These are phyloP conservation scores for Lepidonotus clava DNA, from an alignment of 2,888 invertebrate species.

Conservation along the genomic window DNA sequence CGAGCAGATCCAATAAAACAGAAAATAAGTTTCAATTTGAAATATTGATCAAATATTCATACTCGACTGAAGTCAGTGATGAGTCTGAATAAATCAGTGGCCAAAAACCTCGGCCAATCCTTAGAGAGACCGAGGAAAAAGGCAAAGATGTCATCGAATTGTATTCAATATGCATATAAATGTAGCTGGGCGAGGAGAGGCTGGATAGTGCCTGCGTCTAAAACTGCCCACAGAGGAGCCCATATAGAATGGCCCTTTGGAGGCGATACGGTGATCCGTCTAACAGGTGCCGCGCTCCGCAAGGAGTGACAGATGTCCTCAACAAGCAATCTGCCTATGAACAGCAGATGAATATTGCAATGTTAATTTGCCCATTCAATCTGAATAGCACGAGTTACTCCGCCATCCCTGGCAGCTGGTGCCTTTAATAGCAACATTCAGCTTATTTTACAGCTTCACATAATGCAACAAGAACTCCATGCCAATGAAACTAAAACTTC, in stretches of 20 bases:
- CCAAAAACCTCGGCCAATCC: neutral
- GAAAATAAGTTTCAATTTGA: slow-evolving; percentile 35
- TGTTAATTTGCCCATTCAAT: too few relatives aligned
- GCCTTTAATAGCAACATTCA: too few relatives aligned
- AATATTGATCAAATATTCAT: slow-evolving; percentile 33
- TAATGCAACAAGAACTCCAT: too few relatives aligned
- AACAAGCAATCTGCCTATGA: too few relatives aligned
- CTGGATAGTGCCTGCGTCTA: too few relatives aligned
- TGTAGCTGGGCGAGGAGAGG: too few relatives aligned
- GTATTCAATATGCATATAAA: slow-evolving; percentile 44
- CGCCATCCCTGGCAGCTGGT: too few relatives aligned
- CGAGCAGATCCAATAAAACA: slow-evolving; percentile 22
- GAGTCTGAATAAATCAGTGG: slow-evolving; percentile 8
- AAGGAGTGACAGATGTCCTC: neutral
- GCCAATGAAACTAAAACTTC: too few relatives aligned
- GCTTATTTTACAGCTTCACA: too few relatives aligned
- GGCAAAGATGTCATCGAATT: neutral
- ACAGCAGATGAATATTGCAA: too few relatives aligned
- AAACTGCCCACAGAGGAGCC: neutral
- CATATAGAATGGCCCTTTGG: neutral
- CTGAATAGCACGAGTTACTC: too few relatives aligned
- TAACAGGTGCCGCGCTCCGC: neutral
- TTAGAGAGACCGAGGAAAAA: neutral
- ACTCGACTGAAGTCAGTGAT: neutral
- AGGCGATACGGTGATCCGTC: neutral